These are phyloP conservation scores for Amblyraja radiata DNA, from an alignment of 2,797 vertebrate genomes.

Conservation along the genomic window DNA sequence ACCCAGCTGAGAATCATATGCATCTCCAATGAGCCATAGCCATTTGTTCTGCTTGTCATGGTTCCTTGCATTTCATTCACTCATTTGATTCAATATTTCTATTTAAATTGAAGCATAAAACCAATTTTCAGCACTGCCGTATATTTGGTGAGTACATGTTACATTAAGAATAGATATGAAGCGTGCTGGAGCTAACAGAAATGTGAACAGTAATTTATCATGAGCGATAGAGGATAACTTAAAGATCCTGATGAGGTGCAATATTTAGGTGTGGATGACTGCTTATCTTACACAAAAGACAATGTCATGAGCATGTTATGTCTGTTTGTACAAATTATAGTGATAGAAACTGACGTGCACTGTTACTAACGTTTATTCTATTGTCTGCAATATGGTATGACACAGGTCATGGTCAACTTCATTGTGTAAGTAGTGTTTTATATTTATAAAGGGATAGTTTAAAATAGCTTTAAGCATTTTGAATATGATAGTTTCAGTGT, in stretches of 20 bases:
- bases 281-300: not conserved
- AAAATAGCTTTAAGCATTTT: constrained; percentile 7
- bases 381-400: not conserved
- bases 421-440: not conserved
- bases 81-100: not conserved
- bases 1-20: not conserved
- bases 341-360: not conserved
- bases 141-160: not conserved
- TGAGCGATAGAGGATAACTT: not conserved
- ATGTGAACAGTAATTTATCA: not conserved
- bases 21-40: not conserved
- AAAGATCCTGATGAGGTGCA: not conserved
- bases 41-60: not conserved
- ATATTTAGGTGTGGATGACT: not conserved
- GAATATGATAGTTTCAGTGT: not conserved
- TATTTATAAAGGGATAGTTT: not conserved
- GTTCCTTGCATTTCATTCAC: not conserved
- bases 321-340: not conserved
- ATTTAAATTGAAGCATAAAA: not conserved
- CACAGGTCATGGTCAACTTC: not conserved
- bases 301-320: not conserved
- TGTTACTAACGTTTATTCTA: constrained; percentile 7
- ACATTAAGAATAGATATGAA: not conserved
- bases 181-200: not conserved
- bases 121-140: not conserved